A percentile compares a stretch with the other conserved stretches of the same genome.
Evolutionary conservation across 2,113 vertebrate genomes (phyloP).

Genomic region (Takifugu flavidus): DNA sequence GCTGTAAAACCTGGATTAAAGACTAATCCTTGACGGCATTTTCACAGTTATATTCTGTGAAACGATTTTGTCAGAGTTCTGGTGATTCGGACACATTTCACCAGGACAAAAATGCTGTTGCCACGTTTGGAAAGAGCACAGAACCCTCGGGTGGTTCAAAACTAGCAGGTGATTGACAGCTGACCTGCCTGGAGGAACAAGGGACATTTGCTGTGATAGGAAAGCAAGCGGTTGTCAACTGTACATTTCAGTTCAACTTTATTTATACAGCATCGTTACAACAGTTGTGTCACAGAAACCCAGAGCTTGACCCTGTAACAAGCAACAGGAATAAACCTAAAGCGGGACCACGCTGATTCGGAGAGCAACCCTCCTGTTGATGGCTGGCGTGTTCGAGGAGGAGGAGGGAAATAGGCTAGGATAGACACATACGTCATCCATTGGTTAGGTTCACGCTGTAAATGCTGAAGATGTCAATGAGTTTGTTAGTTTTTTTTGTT

Average conservation of each 20-base stretch:
- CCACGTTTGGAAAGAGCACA: slow-evolving; percentile 55
- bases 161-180: slow-evolving; percentile 43
- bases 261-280: not conserved
- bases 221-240: slow-evolving; percentile 6
- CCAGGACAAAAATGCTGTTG: slow-evolving; percentile 34
- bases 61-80: slow-evolving; percentile 7
- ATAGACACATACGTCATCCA: no score
- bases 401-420: no score
- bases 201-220: slow-evolving; percentile 6
- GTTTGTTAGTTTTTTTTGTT: no score
- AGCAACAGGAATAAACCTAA: no score
- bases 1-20: slow-evolving; percentile 2
- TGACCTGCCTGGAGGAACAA: slow-evolving; percentile 4
- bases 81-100: slow-evolving; percentile 3
- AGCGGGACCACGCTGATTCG: no score
- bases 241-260: slow-evolving; percentile 15
- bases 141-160: slow-evolving; percentile 24
- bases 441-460: no score
- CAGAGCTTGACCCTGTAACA: no score
- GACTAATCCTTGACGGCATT: not conserved
- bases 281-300: no score
- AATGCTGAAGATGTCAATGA: no score
- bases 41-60: not conserved
- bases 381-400: no score
- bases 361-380: no score